Percentiles rank a stretch among this genome's conserved stretches.
These are phyloP conservation scores for Balanococcus diminutus DNA, from an alignment of 2,888 invertebrate genomes.

Conservation along the genomic window DNA sequence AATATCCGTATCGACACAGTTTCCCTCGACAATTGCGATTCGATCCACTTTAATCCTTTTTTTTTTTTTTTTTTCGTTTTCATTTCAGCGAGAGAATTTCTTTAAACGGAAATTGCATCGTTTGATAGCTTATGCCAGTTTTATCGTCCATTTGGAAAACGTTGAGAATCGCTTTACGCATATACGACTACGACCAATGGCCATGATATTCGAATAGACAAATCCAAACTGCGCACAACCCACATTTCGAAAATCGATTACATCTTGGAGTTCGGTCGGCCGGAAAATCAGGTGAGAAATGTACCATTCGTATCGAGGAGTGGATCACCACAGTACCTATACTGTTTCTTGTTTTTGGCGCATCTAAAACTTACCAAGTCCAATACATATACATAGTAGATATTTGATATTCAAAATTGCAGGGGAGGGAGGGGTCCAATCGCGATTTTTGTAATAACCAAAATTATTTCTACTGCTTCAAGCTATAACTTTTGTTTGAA, in stretches of 20 bases:
- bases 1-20: neutral
- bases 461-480: too few species aligned
- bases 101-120: neutral
- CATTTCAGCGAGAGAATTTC: neutral
- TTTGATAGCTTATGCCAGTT: slow-evolving; percentile 2
- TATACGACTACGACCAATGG: neutral
- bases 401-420: too few species aligned
- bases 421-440: too few species aligned
- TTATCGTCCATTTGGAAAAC: slow-evolving; percentile 20
- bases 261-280: neutral
- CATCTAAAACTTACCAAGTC: too few species aligned
- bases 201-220: neutral
- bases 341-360: too few species aligned
- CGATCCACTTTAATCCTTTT: neutral
- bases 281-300: neutral
- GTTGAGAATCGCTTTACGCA: neutral
- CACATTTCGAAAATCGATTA: neutral
- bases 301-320: neutral
- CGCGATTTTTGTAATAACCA: too few species aligned
- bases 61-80: neutral
- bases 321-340: too few species aligned
- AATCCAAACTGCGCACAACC: neutral
- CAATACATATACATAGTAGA: too few species aligned
- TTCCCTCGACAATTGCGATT: neutral
- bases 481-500: too few species aligned